Conservation (phyloP, 2,113 vertebrate genomes). For the Sinocyclocheilus anshuiensis region DNA sequence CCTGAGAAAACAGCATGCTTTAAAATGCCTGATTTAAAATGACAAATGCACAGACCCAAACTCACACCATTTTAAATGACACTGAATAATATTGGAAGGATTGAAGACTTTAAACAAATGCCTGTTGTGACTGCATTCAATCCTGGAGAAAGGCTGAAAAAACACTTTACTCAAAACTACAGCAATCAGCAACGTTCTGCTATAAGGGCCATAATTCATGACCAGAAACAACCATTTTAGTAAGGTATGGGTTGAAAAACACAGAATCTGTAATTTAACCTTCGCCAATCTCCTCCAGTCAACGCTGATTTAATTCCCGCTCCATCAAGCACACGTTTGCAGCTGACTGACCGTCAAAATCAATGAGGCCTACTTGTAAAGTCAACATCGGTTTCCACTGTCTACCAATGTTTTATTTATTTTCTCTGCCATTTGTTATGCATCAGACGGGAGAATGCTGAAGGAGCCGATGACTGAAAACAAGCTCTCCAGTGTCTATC, state of each 20-base stretch:
- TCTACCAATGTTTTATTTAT: conserved; percentile 40
- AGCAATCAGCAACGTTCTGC: background rate
- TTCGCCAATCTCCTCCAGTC: conserved; percentile 23
- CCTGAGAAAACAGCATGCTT: background rate
- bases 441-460: background rate
- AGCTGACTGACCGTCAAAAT: conserved; percentile 36
- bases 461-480: conserved; percentile 17
- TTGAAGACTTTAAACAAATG: conserved; percentile 24
- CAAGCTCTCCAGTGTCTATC: conserved; percentile 22
- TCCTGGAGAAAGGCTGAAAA: background rate
- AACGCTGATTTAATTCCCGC: conserved; percentile 25
- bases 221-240: conserved; percentile 10
- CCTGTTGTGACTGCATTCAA: conserved; percentile 12
- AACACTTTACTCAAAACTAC: conserved; percentile 11
- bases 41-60: background rate
- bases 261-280: conserved; percentile 32
- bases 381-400: conserved; percentile 35
- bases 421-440: conserved; percentile 22
- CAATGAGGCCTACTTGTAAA: conserved; percentile 22
- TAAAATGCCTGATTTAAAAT: conserved; percentile 23
- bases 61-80: background rate
- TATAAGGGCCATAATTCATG: conserved; percentile 6
- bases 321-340: conserved; percentile 14
- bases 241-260: conserved; percentile 1
- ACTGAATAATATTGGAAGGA: background rate